These are phyloP conservation scores for Carposina sasakii DNA, from an alignment of 1,140 invertebrate genomes.

Conservation along the genomic window DNA sequence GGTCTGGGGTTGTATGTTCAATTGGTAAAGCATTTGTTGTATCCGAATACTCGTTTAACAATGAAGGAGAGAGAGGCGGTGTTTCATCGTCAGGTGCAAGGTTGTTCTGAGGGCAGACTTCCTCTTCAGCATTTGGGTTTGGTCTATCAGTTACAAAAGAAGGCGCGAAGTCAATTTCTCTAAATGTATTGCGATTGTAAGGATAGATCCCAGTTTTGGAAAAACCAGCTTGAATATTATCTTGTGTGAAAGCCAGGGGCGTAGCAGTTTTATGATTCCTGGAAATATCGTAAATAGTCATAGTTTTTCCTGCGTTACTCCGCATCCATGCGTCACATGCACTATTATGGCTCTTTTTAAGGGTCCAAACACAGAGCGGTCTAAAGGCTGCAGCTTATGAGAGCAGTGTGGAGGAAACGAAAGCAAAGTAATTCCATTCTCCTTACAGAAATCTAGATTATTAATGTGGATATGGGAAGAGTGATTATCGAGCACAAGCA, in stretches of 20 bases:
- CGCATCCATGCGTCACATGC: constrained; percentile 2
- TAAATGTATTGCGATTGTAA: background rate
- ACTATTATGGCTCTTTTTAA: background rate
- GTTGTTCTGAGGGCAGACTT: too few species aligned
- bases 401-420: constrained; percentile 1
- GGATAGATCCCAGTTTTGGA: constrained; percentile 8
- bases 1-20: too few species aligned
- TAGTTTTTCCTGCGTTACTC: constrained; percentile 1
- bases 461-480: background rate
- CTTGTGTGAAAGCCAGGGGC: background rate
- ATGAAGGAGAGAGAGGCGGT: too few species aligned
- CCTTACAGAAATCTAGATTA: background rate
- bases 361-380: background rate
- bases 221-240: constrained; percentile 5
- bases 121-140: too few species aligned
- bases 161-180: too few species aligned
- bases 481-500: background rate
- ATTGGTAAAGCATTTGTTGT: too few species aligned
- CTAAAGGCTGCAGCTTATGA: constrained; percentile 2
- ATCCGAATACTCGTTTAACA: too few species aligned
- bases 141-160: too few species aligned
- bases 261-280: background rate
- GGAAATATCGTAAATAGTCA: background rate
- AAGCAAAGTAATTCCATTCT: background rate
- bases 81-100: too few species aligned